Evolutionary conservation across 2,888 invertebrate genomes (phyloP).

Genomic region (Adela reaumurella): DNA sequence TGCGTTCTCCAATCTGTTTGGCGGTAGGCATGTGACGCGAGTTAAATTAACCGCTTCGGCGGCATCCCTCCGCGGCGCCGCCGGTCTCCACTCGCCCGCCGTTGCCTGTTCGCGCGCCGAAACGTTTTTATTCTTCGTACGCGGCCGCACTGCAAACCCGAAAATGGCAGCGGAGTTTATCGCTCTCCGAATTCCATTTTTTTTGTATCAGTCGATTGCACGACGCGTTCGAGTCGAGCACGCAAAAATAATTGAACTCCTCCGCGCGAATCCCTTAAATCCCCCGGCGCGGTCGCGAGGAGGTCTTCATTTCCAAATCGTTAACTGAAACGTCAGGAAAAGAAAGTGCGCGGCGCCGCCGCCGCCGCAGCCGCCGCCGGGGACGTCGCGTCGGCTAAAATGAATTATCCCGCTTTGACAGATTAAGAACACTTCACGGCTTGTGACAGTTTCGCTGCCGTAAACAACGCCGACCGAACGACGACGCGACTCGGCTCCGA

Average conservation of each 20-base stretch:
- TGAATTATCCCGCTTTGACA: slow-evolving; percentile 33
- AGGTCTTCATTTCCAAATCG: neutral
- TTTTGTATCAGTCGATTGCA: neutral
- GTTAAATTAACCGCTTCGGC: slow-evolving; percentile 47
- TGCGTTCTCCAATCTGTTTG: neutral
- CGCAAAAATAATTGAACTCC: neutral
- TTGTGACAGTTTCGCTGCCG: neutral
- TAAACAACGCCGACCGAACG: neutral
- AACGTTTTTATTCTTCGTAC: too few species aligned
- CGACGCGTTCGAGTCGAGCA: neutral
- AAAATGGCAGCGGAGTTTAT: neutral
- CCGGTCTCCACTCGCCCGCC: slow-evolving; percentile 8
- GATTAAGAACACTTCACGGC: slow-evolving; percentile 9
- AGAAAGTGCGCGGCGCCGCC: neutral
- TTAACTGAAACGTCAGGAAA: neutral
- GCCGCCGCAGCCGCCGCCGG: too few species aligned
- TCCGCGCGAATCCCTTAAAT: neutral
- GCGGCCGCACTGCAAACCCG: neutral
- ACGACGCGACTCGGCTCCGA: neutral
- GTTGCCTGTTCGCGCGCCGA: too few species aligned
- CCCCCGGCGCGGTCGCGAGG: neutral
- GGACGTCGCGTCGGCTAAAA: slow-evolving; percentile 19
- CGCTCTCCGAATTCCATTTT: neutral
- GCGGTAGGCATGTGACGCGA: slow-evolving; percentile 16
- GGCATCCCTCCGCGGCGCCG: slow-evolving; percentile 30